phyloP scores from a whole-genome alignment of 2,797 vertebrate species.

The Sebastes matsubarae region DNA sequence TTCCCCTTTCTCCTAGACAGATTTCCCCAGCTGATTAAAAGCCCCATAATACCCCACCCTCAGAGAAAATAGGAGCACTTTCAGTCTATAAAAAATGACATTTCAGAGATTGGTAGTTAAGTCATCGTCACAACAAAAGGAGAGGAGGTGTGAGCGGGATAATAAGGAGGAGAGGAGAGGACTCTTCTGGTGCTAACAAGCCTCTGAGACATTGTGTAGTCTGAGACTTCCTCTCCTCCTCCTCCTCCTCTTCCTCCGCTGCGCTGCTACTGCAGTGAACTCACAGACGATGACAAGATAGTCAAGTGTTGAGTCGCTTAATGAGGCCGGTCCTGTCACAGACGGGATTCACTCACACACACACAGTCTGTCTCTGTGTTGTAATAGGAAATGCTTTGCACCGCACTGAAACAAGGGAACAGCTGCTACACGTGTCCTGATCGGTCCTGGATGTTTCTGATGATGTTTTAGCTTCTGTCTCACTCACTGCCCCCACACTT shows the following conservation, averaged over 20 bases:
- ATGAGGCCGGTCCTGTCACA: slow-evolving; percentile 41
- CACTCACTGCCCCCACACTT: not conserved
- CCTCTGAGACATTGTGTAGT: slow-evolving; percentile 7
- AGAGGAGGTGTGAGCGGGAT: not conserved
- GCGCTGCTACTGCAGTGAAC: slow-evolving; percentile 11
- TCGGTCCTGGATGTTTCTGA: not conserved
- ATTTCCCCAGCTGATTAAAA: not conserved
- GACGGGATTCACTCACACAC: not conserved
- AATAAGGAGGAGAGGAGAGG: slow-evolving; percentile 19
- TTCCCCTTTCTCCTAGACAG: not conserved
- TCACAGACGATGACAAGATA: slow-evolving; percentile 26
- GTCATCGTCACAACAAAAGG: too few relatives aligned
- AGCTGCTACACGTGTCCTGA: not conserved
- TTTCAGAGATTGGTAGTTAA: too few relatives aligned
- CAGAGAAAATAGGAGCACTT: not conserved
- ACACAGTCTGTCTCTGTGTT: not conserved
- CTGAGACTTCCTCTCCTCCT: slow-evolving; percentile 7
- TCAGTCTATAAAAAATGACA: not conserved
- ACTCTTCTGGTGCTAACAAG: slow-evolving; percentile 24
- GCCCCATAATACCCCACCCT: not conserved
- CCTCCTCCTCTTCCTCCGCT: slow-evolving; percentile 8
- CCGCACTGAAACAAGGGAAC: not conserved
- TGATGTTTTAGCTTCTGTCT: not conserved
- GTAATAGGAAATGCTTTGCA: not conserved
- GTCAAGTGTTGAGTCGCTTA: slow-evolving; percentile 27